Base-by-base conservation (phyloP, 2,888 invertebrate genomes). In the Dione vanillae region DNA sequence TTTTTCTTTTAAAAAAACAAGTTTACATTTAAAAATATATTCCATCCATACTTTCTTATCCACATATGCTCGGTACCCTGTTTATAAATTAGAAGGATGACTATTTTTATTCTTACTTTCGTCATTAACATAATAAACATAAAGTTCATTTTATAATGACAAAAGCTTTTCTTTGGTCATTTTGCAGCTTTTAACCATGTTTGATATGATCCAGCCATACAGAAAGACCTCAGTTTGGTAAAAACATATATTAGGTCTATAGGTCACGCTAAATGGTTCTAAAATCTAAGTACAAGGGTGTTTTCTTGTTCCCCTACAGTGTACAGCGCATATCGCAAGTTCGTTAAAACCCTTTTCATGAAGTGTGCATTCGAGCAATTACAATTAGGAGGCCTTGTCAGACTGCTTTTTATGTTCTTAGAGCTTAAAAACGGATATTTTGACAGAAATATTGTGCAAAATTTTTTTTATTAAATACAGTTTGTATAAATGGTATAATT, bases 291-390 rank as follows among this genome's bases (percentile, higher is more conserved):
- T 49, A 58, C 69, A 62, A 70, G 84, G 83, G 83, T 78, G 78
- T 75, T 75, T 75, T 68, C 71, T 70, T 72, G 69, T 73, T 74
- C 72, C 79, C 83, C 82, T 78, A 73, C 68, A 74, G 67, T 75
- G 78, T 78, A 73, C 67, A 73, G 67, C 76, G 78, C 80, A 83
- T 84, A 84, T 83, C 81, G 79, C 76, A 74, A 81, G 85, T 87
- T 87, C 88, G 85, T 88, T 88, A 88, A 84, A 88, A 85, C 83
- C 81, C 84, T 84, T 85, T 86, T 85, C 82, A 86, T 85, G 80
- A 84, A 79, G 82, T 78, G 80, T 83, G 83, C 84, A 83, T 83
- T 82, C 79, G 82, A 82, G 85, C 85, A 83, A 86, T 87, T 85
- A 85, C 82, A 84, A 85, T 87, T 80, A 85, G 80, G 77, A 79